phyloP scores from a whole-genome alignment of 2,113 vertebrate genomes.

The Bucco capensis region DNA sequence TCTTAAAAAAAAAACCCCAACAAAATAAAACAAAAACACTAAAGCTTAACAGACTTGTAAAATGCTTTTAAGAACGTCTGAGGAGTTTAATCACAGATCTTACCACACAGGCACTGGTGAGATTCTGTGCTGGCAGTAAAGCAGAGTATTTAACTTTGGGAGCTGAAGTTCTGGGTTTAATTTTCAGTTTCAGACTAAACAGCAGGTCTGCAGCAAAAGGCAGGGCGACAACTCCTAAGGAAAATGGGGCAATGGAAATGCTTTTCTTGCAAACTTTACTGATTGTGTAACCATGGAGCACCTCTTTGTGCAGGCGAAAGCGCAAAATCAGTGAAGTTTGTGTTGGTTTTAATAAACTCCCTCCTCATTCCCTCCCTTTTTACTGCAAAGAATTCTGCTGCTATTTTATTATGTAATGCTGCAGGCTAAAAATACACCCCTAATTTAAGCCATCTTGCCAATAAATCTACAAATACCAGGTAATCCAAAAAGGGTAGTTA shows the following conservation, averaged over 20 bases:
- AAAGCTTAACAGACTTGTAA: slow-evolving; percentile 37
- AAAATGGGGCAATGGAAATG: slow-evolving; percentile 16
- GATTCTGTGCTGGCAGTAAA: slow-evolving; percentile 11
- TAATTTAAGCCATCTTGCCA: slow-evolving; percentile 62
- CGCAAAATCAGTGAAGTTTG: background rate
- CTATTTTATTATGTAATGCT: slow-evolving; percentile 52
- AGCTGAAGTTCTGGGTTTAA: slow-evolving; percentile 65
- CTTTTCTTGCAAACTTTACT: background rate
- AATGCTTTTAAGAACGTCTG: slow-evolving; percentile 39
- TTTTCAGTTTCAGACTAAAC: slow-evolving; percentile 71
- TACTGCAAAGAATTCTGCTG: slow-evolving; percentile 44
- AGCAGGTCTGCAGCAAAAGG: slow-evolving; percentile 52
- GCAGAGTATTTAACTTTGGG: slow-evolving; percentile 25
- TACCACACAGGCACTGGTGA: slow-evolving; percentile 45
- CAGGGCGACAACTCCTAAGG: slow-evolving; percentile 14
- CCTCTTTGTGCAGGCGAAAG: background rate
- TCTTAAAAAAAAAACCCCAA: background rate
- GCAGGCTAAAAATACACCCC: slow-evolving; percentile 44
- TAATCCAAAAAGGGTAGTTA: slow-evolving; percentile 53
- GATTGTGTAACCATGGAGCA: background rate
- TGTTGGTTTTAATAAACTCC: slow-evolving; percentile 12
- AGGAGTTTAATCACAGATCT: slow-evolving; percentile 30
- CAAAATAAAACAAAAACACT: background rate
- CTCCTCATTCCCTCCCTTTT: background rate
- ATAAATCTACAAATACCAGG: slow-evolving; percentile 52